Evolutionary conservation across 2,113 vertebrate genomes (phyloP).

Genomic region (Perca schrenkii): DNA sequence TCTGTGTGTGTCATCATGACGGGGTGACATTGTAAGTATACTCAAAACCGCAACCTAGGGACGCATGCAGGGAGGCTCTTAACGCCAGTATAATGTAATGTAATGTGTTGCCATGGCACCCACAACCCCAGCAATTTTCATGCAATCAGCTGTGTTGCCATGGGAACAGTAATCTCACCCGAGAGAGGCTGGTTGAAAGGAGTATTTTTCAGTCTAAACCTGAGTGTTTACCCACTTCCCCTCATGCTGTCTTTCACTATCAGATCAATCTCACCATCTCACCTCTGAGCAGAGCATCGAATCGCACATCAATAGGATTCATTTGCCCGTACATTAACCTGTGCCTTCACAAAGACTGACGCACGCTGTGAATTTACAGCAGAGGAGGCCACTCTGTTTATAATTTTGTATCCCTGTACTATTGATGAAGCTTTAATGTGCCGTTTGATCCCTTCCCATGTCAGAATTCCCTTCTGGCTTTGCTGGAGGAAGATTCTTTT

Average conservation of each 20-base stretch:
- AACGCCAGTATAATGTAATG: constrained; percentile 59
- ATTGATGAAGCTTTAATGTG: constrained; percentile 73
- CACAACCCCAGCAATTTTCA: constrained; percentile 84
- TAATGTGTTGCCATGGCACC: constrained; percentile 83
- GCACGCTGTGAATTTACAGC: constrained; percentile 61
- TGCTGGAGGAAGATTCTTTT: constrained; percentile 24
- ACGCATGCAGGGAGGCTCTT: constrained; percentile 11
- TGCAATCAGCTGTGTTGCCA: constrained; percentile 85
- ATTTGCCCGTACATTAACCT: constrained; percentile 62
- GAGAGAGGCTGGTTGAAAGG: constrained; percentile 61
- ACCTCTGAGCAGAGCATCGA: constrained; percentile 38
- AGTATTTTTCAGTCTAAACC: constrained; percentile 64
- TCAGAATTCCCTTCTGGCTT: constrained; percentile 60
- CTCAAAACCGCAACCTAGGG: constrained; percentile 7
- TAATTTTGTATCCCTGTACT: constrained; percentile 59
- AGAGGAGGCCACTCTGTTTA: constrained; percentile 50
- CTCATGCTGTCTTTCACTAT: constrained; percentile 64
- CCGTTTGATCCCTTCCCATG: constrained; percentile 66
- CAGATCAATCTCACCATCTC: constrained; percentile 67
- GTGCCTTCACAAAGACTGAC: constrained; percentile 42
- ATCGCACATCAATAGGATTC: constrained; percentile 66
- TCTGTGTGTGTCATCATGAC: neutral
- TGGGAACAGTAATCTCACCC: constrained; percentile 84
- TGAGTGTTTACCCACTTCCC: constrained; percentile 73
- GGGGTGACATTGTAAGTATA: neutral